phyloP scores from a whole-genome alignment of 1,140 invertebrate species.

The Leptinotarsa lineolata region DNA sequence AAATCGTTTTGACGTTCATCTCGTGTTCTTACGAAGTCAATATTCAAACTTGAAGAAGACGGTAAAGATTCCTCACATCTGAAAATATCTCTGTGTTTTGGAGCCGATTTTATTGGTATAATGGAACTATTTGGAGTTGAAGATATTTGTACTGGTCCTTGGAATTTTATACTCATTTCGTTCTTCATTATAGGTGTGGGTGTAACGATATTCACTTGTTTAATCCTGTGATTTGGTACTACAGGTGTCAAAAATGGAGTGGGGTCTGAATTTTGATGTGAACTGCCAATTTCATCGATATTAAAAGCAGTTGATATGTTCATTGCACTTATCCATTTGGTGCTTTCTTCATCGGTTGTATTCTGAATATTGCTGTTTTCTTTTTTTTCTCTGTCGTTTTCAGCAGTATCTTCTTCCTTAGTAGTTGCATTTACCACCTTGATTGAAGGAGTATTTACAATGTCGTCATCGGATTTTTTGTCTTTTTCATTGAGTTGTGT shows the following conservation, averaged over 20 bases:
- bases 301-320: slow-evolving; percentile 14
- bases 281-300: neutral
- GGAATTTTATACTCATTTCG: slow-evolving; percentile 31
- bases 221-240: slow-evolving; percentile 17
- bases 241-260: slow-evolving; percentile 1
- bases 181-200: slow-evolving; percentile 33
- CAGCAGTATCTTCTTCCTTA: neutral
- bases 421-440: neutral
- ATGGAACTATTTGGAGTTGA: slow-evolving; percentile 34
- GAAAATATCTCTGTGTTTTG: slow-evolving; percentile 28
- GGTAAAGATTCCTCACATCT: slow-evolving; percentile 19
- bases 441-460: neutral
- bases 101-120: slow-evolving; percentile 24
- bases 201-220: slow-evolving; percentile 33
- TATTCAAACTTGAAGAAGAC: slow-evolving; percentile 16
- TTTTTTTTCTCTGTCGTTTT: neutral
- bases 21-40: slow-evolving; percentile 7
- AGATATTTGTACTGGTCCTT: slow-evolving; percentile 31
- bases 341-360: neutral
- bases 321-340: slow-evolving; percentile 11
- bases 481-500: neutral
- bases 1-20: neutral
- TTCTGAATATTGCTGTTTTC: neutral
- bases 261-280: slow-evolving; percentile 1
- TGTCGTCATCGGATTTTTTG: neutral